phyloP scores from a whole-genome alignment of 1,140 invertebrate genomes.

The Lepeophtheirus salmonis region DNA sequence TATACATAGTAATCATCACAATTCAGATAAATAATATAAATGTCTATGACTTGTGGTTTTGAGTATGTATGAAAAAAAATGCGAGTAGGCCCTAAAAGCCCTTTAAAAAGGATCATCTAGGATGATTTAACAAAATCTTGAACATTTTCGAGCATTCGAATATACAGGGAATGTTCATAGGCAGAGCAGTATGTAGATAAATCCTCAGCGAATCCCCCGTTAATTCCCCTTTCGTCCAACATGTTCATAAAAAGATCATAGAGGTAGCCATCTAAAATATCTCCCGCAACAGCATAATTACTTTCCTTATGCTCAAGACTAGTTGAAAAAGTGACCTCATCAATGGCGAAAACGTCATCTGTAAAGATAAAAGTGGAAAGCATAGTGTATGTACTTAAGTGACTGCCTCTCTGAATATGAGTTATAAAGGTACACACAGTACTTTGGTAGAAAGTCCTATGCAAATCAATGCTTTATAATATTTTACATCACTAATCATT shows the following conservation, averaged over 20 bases:
- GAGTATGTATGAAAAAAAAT: too few species aligned
- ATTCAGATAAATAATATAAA: too few species aligned
- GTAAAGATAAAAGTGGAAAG: neutral
- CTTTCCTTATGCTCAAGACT: neutral
- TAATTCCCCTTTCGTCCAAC: slow-evolving; percentile 75
- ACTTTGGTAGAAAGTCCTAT: neutral
- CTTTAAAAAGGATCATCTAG: too few species aligned
- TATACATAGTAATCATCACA: too few species aligned
- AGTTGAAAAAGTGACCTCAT: slow-evolving; percentile 61
- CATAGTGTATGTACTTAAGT: too few species aligned
- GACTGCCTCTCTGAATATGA: too few species aligned
- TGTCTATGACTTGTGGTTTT: too few species aligned
- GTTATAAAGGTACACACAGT: neutral
- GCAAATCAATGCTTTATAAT: neutral
- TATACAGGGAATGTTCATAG: slow-evolving; percentile 74
- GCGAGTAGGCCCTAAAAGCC: too few species aligned
- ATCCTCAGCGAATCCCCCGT: slow-evolving; percentile 73
- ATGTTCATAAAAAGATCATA: slow-evolving; percentile 85
- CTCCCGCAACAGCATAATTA: slow-evolving; percentile 49
- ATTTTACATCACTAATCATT: slow-evolving; percentile 13
- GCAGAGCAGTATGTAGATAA: slow-evolving; percentile 61
- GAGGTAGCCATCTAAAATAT: slow-evolving; percentile 43
- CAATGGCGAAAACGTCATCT: slow-evolving; percentile 50
- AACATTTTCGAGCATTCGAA: slow-evolving; percentile 58
- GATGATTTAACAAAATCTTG: slow-evolving; percentile 53